These are phyloP conservation scores for Toxotes lorentzi DNA, from an alignment of 2,797 vertebrate species.

Conservation along the genomic window DNA sequence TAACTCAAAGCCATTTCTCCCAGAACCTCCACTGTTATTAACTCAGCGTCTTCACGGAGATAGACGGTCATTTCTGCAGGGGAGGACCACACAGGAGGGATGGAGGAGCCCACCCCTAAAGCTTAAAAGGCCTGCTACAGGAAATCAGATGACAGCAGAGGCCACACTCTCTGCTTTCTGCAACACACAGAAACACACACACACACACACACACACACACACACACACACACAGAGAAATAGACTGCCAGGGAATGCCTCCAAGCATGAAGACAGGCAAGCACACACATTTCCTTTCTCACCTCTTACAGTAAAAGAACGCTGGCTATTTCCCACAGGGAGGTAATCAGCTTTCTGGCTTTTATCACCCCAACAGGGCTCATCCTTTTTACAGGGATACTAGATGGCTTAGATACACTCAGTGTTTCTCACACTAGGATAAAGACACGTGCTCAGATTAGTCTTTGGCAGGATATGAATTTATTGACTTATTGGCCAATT, in stretches of 20 bases:
- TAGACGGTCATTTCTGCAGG: constrained; percentile 49
- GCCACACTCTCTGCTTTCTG: constrained; percentile 20
- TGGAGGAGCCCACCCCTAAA: constrained; percentile 14
- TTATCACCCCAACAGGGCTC: constrained; percentile 56
- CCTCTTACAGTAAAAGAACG: constrained; percentile 56
- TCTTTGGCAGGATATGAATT: constrained; percentile 34
- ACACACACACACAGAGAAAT: constrained; percentile 39
- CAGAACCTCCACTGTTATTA: constrained; percentile 55
- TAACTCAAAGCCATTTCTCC: constrained; percentile 49
- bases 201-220: constrained; percentile 1
- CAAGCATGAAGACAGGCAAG: constrained; percentile 38
- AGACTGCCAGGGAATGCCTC: constrained; percentile 33
- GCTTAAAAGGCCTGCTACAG: constrained; percentile 34
- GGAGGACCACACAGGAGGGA: constrained; percentile 24
- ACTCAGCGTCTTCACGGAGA: constrained; percentile 48
- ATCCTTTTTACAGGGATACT: constrained; percentile 47
- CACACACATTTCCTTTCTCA: constrained; percentile 39
- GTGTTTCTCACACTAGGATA: constrained; percentile 40
- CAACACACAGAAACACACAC: constrained; percentile 7
- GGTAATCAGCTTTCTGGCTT: constrained; percentile 63
- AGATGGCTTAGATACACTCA: constrained; percentile 35
- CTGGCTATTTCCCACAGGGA: constrained; percentile 39
- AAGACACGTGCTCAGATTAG: constrained; percentile 32
- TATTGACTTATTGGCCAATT: constrained; percentile 60
- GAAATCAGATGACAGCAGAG: constrained; percentile 58